A percentile compares a stretch with the other conserved stretches of the same genome.
Evolutionary conservation across 2,797 vertebrate genomes (phyloP).

Genomic region (Sciurus vulgaris): DNA sequence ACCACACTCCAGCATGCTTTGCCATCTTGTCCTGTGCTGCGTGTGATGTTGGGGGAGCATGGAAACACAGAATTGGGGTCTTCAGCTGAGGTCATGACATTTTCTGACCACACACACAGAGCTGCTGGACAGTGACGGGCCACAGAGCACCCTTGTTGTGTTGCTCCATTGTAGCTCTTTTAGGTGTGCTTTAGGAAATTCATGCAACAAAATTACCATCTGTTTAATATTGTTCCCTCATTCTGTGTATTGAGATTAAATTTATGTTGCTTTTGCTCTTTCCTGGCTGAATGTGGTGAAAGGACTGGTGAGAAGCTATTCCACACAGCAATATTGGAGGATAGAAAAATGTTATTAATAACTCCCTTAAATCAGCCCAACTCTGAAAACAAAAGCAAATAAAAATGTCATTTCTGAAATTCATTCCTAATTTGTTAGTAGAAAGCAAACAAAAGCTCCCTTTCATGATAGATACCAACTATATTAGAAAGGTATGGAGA

Average conservation of each 20-base stretch:
- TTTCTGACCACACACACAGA: neutral
- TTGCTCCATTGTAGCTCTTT: neutral
- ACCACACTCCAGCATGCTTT: neutral
- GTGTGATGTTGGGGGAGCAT: neutral
- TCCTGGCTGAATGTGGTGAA: neutral
- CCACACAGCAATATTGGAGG: conserved; percentile 23
- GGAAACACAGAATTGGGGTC: neutral
- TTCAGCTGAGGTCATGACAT: neutral
- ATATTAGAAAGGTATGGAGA: neutral
- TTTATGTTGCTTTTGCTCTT: conserved; percentile 62
- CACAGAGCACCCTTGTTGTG: neutral
- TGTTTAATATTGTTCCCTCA: conserved; percentile 38
- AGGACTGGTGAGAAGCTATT: conserved; percentile 25
- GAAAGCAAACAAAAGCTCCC: conserved; percentile 55
- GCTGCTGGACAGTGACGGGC: neutral
- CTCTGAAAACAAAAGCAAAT: conserved; percentile 78
- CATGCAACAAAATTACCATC: neutral
- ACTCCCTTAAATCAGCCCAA: conserved; percentile 54
- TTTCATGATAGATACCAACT: conserved; percentile 27
- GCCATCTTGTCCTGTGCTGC: neutral
- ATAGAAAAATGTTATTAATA: conserved; percentile 59
- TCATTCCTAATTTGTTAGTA: conserved; percentile 67
- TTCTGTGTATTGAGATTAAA: conserved; percentile 60
- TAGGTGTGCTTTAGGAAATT: neutral
- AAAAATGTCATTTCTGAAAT: conserved; percentile 71